These are phyloP conservation scores for Gallinago solitaria DNA, from an alignment of 2,797 vertebrate genomes.

Conservation along the genomic window DNA sequence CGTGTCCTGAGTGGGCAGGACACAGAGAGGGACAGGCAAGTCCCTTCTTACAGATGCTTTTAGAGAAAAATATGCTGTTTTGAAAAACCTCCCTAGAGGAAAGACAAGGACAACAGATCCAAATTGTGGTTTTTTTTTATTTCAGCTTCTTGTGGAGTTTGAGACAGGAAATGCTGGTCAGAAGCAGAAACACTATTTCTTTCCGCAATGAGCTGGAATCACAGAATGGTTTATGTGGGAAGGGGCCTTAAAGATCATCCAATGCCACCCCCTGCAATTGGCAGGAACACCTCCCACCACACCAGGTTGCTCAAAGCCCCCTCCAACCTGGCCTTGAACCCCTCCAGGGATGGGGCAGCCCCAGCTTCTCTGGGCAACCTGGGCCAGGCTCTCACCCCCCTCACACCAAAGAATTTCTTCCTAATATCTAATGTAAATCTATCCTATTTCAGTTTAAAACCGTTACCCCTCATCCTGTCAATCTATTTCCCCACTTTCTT, in stretches of 20 bases:
- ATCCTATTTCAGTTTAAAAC: background rate
- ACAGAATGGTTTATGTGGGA: background rate
- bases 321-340: background rate
- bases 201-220: background rate
- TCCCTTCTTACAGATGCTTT: background rate
- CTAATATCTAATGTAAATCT: background rate
- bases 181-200: background rate
- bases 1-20: background rate
- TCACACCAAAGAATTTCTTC: background rate
- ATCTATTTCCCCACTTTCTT: background rate
- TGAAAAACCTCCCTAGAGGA: background rate
- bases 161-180: background rate
- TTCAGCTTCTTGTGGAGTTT: background rate
- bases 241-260: background rate
- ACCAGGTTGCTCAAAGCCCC: background rate
- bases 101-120: background rate
- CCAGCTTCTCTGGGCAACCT: background rate
- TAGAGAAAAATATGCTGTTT: background rate
- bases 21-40: background rate
- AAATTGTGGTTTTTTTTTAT: background rate
- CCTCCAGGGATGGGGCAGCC: background rate
- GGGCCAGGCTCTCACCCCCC: background rate
- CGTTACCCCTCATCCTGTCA: background rate
- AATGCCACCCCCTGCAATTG: background rate
- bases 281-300: background rate